Evolutionary conservation across 2,113 vertebrate genomes (phyloP).

Genomic region (Saccopteryx bilineata): DNA sequence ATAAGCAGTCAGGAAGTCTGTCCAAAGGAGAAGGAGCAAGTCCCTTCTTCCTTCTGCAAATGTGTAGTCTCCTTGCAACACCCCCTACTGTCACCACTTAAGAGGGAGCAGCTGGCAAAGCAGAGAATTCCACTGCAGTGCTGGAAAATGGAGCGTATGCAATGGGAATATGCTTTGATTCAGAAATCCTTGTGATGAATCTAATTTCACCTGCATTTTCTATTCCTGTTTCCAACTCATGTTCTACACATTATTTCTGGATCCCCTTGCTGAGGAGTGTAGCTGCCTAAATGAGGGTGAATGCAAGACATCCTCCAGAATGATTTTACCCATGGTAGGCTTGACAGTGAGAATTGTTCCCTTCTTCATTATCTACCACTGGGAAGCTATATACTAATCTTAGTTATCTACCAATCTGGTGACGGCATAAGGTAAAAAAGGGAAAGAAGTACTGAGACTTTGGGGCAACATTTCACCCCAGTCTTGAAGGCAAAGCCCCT

Average conservation of each 20-base stretch:
- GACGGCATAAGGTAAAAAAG: neutral
- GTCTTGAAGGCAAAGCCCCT: neutral
- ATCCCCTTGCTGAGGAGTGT: neutral
- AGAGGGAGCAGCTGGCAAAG: neutral
- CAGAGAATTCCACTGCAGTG: neutral
- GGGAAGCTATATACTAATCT: neutral
- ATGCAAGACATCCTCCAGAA: neutral
- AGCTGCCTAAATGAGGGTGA: neutral
- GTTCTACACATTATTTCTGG: neutral
- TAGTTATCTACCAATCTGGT: neutral
- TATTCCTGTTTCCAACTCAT: neutral
- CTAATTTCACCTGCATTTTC: neutral
- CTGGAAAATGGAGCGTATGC: neutral
- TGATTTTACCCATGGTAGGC: neutral
- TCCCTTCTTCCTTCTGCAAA: too few species aligned
- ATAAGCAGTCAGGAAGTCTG: neutral
- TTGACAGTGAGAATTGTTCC: neutral
- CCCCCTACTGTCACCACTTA: too few species aligned
- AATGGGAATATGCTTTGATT: neutral
- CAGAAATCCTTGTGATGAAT: neutral
- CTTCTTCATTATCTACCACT: too few species aligned
- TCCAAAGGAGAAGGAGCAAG: neutral
- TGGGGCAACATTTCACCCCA: accelerated
- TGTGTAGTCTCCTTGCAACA: neutral
- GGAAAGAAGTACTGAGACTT: neutral